These are phyloP conservation scores for Calidris pugnax DNA, from an alignment of 2,113 vertebrate genomes.

Conservation along the genomic window DNA sequence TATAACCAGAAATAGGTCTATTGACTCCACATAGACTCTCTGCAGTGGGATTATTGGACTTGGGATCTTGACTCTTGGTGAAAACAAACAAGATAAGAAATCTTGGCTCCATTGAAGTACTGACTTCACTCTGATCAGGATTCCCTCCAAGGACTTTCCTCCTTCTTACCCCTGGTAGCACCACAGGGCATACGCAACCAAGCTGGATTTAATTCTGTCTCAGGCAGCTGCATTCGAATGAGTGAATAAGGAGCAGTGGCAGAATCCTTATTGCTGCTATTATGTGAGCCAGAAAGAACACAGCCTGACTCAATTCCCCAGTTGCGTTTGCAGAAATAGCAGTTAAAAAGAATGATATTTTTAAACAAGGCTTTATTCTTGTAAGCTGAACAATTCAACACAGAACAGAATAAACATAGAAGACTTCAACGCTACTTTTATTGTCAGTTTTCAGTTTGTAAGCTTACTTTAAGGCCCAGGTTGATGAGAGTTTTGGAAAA, in stretches of 20 bases:
- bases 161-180: background rate
- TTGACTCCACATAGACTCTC: background rate
- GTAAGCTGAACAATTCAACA: background rate
- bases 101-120: background rate
- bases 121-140: background rate
- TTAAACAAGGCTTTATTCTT: slow-evolving; percentile 13
- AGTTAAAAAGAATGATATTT: background rate
- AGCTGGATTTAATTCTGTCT: background rate
- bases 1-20: background rate
- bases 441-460: background rate
- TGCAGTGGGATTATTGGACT: background rate
- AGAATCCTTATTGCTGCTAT: background rate
- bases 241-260: background rate
- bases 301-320: background rate
- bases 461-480: background rate
- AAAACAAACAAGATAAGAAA: background rate
- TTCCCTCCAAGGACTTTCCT: background rate
- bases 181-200: background rate
- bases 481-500: background rate
- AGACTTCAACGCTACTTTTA: background rate
- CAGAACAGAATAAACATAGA: background rate
- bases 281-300: slow-evolving; percentile 5
- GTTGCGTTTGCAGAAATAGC: background rate
- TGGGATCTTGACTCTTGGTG: background rate
- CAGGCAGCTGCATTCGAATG: background rate